Evolutionary conservation across 2,888 invertebrate genomes (phyloP).

Genomic region (Caradrina kadenii): DNA sequence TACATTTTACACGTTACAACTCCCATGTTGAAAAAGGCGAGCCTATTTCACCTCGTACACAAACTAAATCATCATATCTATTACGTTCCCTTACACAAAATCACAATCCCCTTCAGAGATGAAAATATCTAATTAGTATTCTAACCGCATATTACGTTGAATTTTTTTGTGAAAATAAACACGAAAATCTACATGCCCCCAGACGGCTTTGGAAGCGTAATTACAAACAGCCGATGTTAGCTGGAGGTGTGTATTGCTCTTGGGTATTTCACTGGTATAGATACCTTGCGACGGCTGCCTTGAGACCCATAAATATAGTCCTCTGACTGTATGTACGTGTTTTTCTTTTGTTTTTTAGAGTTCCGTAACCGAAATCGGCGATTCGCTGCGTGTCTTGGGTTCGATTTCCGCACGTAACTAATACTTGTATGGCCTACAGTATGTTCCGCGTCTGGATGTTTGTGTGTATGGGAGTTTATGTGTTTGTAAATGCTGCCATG

Average conservation of each 20-base stretch:
- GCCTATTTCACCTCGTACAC: too few relatives aligned
- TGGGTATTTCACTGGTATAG: slow-evolving; percentile 28
- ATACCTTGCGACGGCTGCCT: slow-evolving; percentile 26
- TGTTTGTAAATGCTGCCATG: too few relatives aligned
- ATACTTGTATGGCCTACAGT: too few relatives aligned
- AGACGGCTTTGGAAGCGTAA: slow-evolving; percentile 50
- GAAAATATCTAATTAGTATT: slow-evolving; percentile 55
- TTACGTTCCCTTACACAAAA: slow-evolving; percentile 22
- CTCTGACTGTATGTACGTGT: background rate
- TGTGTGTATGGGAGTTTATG: too few relatives aligned
- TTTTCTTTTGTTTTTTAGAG: slow-evolving; percentile 31
- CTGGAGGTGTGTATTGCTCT: slow-evolving; percentile 31
- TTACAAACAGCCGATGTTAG: slow-evolving; percentile 53
- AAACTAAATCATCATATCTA: slow-evolving; percentile 33
- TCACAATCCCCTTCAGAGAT: slow-evolving; percentile 9
- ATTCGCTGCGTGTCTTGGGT: too few relatives aligned
- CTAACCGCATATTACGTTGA: slow-evolving; percentile 11
- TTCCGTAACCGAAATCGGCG: too few relatives aligned
- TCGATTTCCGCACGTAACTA: too few relatives aligned
- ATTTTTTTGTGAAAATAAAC: slow-evolving; percentile 55
- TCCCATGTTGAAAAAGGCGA: too few relatives aligned
- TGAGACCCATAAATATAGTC: slow-evolving; percentile 44
- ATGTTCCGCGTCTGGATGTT: too few relatives aligned
- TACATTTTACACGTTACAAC: too few relatives aligned
- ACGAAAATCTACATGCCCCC: slow-evolving; percentile 54